Conservation (phyloP, 2,888 invertebrate genomes). For the Orthosia incerta region DNA sequence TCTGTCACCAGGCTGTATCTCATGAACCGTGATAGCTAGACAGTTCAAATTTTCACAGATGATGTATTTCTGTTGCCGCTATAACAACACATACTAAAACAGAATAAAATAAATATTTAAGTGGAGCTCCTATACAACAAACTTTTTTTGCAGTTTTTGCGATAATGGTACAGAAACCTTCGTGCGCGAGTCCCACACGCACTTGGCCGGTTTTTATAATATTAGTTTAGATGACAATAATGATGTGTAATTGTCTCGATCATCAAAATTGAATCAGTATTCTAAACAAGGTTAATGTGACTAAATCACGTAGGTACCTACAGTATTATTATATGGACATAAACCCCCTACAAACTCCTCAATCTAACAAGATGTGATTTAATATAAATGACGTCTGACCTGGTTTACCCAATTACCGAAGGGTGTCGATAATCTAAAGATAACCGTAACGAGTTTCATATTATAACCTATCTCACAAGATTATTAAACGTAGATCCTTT, state of each 20-base stretch:
- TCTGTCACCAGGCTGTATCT: no score
- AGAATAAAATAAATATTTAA: no score
- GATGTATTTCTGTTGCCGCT: no score
- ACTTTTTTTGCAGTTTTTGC: no score
- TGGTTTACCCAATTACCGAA: slow-evolving; percentile 20
- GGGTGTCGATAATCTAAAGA: slow-evolving; percentile 5
- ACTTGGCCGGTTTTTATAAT: no score
- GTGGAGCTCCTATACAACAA: no score
- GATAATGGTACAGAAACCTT: no score
- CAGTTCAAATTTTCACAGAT: no score
- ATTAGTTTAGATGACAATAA: no score
- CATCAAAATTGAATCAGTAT: not conserved
- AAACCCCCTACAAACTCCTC: not conserved
- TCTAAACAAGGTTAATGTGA: not conserved
- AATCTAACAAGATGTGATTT: not conserved
- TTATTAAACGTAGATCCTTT: not conserved
- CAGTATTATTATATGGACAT: not conserved
- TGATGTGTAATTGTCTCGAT: not conserved
- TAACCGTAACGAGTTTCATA: not conserved
- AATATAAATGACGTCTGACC: slow-evolving; percentile 1
- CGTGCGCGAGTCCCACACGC: no score
- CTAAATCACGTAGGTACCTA: not conserved
- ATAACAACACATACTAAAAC: no score
- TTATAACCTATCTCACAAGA: not conserved
- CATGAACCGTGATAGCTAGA: no score